phyloP scores from a whole-genome alignment of 2,888 invertebrate species.

The Tiliacea citrago region DNA sequence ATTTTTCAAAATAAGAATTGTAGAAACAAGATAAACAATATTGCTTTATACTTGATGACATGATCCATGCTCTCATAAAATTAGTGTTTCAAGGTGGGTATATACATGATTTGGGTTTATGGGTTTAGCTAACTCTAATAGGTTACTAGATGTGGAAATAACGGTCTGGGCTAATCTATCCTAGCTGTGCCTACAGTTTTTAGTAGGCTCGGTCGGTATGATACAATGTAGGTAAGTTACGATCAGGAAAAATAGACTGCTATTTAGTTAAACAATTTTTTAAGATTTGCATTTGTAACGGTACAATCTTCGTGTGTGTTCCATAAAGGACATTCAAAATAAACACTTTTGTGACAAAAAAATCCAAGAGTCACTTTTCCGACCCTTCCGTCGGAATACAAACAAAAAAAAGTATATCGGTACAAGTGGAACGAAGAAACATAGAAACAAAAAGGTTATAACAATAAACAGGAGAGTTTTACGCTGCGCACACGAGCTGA shows the following conservation, averaged over 20 bases:
- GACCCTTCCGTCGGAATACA: conserved; percentile 74
- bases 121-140: neutral
- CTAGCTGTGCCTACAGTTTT: neutral
- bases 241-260: neutral
- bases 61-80: neutral
- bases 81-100: neutral
- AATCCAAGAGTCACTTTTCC: conserved; percentile 69
- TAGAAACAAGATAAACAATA: conserved; percentile 8
- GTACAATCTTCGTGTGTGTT: conserved; percentile 76
- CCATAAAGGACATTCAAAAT: conserved; percentile 59
- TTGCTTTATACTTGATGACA: neutral
- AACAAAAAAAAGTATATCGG: conserved; percentile 71
- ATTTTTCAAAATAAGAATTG: conserved; percentile 49
- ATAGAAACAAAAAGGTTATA: conserved; percentile 84
- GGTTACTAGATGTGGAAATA: too few relatives aligned
- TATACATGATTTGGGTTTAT: neutral
- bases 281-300: conserved; percentile 28
- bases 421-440: conserved; percentile 69
- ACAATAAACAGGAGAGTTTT: conserved; percentile 80
- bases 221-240: too few relatives aligned
- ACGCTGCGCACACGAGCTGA: conserved; percentile 82
- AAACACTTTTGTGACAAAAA: conserved; percentile 54
- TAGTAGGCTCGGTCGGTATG: neutral
- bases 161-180: neutral
- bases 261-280: neutral